These are phyloP conservation scores for Tichodroma muraria DNA, from an alignment of 2,113 vertebrate genomes.

Conservation along the genomic window DNA sequence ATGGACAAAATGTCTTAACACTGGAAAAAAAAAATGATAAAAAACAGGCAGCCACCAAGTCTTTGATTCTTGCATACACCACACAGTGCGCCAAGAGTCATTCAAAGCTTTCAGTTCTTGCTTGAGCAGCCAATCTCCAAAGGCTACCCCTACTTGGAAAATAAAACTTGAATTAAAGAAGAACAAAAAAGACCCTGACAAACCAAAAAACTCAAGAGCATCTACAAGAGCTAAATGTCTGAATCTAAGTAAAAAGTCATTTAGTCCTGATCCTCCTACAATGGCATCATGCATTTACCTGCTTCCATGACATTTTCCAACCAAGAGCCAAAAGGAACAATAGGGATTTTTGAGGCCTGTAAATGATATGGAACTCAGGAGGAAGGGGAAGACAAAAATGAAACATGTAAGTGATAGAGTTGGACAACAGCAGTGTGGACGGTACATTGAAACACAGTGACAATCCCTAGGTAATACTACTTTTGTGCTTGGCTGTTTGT, in stretches of 20 bases:
- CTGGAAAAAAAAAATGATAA: not conserved
- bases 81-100: not conserved
- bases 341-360: not conserved
- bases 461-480: not conserved
- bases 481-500: not conserved
- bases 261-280: not conserved
- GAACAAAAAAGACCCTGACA: not conserved
- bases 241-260: not conserved
- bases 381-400: not conserved
- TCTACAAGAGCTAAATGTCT: not conserved
- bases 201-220: not conserved
- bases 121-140: not conserved
- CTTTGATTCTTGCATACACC: not conserved
- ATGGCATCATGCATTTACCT: not conserved
- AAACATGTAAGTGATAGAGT: not conserved
- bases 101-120: not conserved
- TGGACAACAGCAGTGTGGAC: not conserved
- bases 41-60: not conserved
- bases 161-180: not conserved
- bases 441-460: not conserved
- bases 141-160: not conserved
- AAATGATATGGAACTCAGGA: not conserved
- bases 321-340: not conserved
- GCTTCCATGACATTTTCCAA: not conserved
- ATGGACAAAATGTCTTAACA: not conserved